These are phyloP conservation scores for Camponotus floridanus DNA, from an alignment of 1,140 invertebrate species.

Conservation along the genomic window DNA sequence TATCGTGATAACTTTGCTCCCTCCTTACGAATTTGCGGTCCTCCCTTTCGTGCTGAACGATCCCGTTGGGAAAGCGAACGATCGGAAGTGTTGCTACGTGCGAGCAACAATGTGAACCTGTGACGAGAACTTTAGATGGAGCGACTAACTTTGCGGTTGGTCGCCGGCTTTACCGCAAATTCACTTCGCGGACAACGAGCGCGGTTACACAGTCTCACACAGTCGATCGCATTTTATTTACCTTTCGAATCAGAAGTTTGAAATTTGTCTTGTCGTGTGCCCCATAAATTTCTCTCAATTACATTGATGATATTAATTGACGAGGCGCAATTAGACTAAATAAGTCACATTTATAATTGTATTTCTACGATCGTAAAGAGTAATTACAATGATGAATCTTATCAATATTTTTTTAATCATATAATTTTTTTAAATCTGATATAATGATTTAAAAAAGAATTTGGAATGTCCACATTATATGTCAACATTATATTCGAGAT, in stretches of 20 bases:
- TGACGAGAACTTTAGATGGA: conserved; percentile 15
- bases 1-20: not conserved
- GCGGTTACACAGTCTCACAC: not conserved
- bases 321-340: not conserved
- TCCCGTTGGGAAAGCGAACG: conserved; percentile 38
- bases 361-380: not conserved
- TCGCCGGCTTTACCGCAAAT: conserved; percentile 33
- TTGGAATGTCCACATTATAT: too few relatives aligned
- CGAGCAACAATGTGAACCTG: conserved; percentile 22
- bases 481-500: too few relatives aligned
- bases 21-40: conserved; percentile 27
- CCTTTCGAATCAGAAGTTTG: not conserved
- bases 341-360: not conserved
- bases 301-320: not conserved
- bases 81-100: conserved; percentile 26
- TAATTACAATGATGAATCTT: not conserved
- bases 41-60: not conserved
- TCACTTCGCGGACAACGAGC: conserved; percentile 11
- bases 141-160: conserved; percentile 44
- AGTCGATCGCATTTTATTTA: conserved; percentile 39
- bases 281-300: not conserved
- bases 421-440: not conserved
- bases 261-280: not conserved
- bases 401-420: not conserved
- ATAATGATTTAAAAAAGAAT: too few relatives aligned